These are phyloP conservation scores for Arbacia lixula DNA, from an alignment of 53 echinoderm and acorn worm genomes.

Conservation along the genomic window DNA sequence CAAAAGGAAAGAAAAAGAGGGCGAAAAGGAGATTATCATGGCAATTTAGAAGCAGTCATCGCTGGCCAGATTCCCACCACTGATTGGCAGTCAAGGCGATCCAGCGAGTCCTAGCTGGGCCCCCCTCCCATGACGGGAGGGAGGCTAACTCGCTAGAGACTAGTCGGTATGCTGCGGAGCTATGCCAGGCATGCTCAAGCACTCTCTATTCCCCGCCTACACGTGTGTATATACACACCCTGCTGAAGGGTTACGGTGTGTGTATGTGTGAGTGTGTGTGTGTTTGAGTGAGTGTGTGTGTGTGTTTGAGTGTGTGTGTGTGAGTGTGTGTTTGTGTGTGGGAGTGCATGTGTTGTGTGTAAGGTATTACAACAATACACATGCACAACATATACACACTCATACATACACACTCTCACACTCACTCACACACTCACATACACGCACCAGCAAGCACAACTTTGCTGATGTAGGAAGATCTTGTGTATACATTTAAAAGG, in stretches of 20 bases:
- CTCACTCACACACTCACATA: constrained; percentile 20
- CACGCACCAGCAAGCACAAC: background rate
- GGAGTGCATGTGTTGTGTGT: too few species aligned
- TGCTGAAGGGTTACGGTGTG: too few species aligned
- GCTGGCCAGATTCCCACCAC: constrained; percentile 1
- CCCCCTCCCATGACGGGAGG: constrained; percentile 29
- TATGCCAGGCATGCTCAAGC: constrained; percentile 20
- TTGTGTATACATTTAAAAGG: constrained; percentile 21
- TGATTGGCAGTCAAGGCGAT: background rate
- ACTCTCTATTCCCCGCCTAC: too few species aligned
- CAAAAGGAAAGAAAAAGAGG: background rate
- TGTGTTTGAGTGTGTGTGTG: too few species aligned
- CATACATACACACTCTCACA: constrained; percentile 7
- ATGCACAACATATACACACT: too few species aligned
- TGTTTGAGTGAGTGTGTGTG: too few species aligned
- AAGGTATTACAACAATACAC: too few species aligned
- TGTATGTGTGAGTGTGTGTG: too few species aligned
- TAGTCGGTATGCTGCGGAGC: constrained; percentile 19
- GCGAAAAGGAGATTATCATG: background rate
- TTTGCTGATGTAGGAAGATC: too few species aligned
- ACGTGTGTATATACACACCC: too few species aligned
- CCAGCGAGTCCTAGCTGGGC: background rate
- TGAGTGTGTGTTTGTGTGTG: too few species aligned
- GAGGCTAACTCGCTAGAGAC: constrained; percentile 20
- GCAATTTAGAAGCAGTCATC: constrained; percentile 23